Percentiles rank a stretch among this genome's conserved stretches.
Evolutionary conservation across 1,140 invertebrate genomes (phyloP).

Genomic region (Polyergus mexicanus): DNA sequence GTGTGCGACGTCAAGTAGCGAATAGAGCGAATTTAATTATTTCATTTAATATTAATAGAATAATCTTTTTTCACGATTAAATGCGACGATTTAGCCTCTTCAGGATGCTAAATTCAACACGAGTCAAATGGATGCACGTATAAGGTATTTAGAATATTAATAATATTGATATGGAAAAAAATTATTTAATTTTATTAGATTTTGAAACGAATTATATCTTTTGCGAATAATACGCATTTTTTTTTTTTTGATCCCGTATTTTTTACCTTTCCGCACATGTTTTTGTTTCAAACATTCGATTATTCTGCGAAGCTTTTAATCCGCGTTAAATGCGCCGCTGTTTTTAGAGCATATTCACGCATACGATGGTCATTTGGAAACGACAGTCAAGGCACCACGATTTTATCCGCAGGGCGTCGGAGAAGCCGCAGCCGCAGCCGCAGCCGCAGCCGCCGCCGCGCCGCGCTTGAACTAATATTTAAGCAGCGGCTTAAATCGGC

Average conservation of each 20-base stretch:
- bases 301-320: slow-evolving; percentile 37
- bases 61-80: neutral
- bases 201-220: neutral
- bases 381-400: slow-evolving; percentile 38
- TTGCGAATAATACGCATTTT: neutral
- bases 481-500: slow-evolving; percentile 69
- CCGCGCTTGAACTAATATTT: slow-evolving; percentile 68
- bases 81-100: neutral
- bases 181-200: neutral
- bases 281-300: slow-evolving; percentile 4
- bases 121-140: neutral
- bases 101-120: neutral
- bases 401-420: slow-evolving; percentile 47
- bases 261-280: neutral
- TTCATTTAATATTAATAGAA: neutral
- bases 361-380: slow-evolving; percentile 46
- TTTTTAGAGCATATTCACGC: slow-evolving; percentile 19
- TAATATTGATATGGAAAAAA: too few species aligned
- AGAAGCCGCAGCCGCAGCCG: slow-evolving; percentile 37
- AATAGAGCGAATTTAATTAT: slow-evolving; percentile 1
- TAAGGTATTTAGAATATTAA: neutral
- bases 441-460: slow-evolving; percentile 20
- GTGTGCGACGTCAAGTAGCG: neutral
- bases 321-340: slow-evolving; percentile 25
- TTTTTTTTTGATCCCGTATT: neutral